Percentiles rank a stretch among this genome's conserved stretches.
Evolutionary conservation across 2,113 vertebrate species (phyloP).

Genomic region (Bujurquina vittata): DNA sequence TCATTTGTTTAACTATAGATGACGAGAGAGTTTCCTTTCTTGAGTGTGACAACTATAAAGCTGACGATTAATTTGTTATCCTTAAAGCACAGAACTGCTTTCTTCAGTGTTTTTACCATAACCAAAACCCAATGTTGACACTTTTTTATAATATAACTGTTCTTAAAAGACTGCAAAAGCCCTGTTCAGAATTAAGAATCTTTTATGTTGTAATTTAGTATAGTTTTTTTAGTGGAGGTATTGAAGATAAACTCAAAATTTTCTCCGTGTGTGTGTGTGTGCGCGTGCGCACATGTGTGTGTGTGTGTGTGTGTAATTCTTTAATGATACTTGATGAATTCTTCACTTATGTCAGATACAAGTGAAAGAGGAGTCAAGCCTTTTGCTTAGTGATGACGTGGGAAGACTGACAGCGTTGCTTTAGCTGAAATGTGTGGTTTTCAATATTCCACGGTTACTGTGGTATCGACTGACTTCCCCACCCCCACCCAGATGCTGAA

Average conservation of each 20-base stretch:
- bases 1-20: background rate
- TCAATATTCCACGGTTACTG: constrained; percentile 15
- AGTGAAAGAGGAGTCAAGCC: background rate
- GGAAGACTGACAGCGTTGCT: background rate
- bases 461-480: background rate
- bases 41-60: background rate
- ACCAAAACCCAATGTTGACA: too few species aligned
- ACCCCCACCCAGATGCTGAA: constrained; percentile 7
- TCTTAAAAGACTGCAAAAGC: background rate
- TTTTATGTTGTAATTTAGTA: background rate
- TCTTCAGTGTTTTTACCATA: background rate
- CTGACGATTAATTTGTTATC: background rate
- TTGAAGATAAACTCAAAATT: background rate
- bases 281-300: too few species aligned
- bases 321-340: background rate
- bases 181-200: background rate
- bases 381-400: background rate
- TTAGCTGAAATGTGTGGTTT: background rate
- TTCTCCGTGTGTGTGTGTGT: too few species aligned
- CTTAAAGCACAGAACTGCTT: background rate
- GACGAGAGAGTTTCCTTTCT: background rate
- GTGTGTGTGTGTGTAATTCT: too few species aligned
- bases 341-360: background rate
- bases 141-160: background rate
- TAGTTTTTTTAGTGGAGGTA: background rate